These are phyloP conservation scores for Epinephelus cyanopodus DNA, from an alignment of 2,113 vertebrate species.

Conservation along the genomic window DNA sequence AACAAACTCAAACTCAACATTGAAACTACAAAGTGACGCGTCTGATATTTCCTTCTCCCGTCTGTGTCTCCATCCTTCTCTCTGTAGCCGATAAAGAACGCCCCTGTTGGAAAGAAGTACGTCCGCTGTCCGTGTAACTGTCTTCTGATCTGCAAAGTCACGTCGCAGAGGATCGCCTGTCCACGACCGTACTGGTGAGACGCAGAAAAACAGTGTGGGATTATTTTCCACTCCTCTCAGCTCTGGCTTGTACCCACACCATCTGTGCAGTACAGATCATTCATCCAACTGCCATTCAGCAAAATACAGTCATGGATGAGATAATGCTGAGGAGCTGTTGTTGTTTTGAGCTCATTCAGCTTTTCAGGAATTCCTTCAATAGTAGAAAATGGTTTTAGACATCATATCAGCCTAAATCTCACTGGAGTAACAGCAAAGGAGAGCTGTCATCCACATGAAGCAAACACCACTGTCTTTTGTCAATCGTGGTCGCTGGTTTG, in stretches of 20 bases:
- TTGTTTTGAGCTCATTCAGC: background rate
- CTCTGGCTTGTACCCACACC: background rate
- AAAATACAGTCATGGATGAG: too few relatives aligned
- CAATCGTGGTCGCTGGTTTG: too few relatives aligned
- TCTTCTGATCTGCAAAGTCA: slow-evolving; percentile 92
- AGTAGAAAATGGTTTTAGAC: too few relatives aligned
- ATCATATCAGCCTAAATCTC: too few relatives aligned
- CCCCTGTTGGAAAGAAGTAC: slow-evolving; percentile 92
- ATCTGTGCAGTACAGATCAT: background rate
- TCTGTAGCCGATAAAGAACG: slow-evolving; percentile 89
- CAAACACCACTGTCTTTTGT: too few relatives aligned
- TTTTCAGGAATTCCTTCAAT: too few relatives aligned
- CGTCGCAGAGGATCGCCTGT: slow-evolving; percentile 90
- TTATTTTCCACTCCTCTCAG: background rate
- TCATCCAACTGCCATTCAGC: background rate
- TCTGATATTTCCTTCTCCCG: background rate
- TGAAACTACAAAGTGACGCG: too few relatives aligned
- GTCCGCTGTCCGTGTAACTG: slow-evolving; percentile 93
- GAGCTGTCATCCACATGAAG: too few relatives aligned
- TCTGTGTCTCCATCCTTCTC: background rate
- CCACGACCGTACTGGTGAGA: slow-evolving; percentile 90
- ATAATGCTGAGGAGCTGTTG: too few relatives aligned
- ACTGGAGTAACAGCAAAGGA: too few relatives aligned
- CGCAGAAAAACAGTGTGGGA: background rate
- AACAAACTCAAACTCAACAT: too few relatives aligned